Evolutionary conservation across 2,888 invertebrate genomes (phyloP).

Genomic region (Ceramica pisi): DNA sequence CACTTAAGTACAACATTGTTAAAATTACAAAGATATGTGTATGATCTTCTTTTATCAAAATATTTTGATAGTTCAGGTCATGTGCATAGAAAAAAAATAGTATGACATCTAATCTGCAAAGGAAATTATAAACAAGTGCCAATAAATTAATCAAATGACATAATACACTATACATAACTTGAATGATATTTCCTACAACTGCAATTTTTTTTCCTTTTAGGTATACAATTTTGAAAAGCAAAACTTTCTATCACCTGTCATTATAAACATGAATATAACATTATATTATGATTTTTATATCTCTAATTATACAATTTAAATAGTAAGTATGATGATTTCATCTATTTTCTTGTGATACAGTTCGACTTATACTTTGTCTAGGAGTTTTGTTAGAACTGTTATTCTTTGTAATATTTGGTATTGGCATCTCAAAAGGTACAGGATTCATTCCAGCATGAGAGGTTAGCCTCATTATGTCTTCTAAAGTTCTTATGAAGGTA

Average conservation of each 20-base stretch:
- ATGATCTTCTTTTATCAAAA: background rate
- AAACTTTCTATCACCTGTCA: conserved; percentile 25
- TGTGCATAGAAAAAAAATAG: background rate
- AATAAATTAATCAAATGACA: conserved; percentile 9
- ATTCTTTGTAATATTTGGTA: conserved; percentile 77
- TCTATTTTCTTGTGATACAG: conserved; percentile 88
- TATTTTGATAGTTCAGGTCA: background rate
- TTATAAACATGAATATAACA: conserved; percentile 44
- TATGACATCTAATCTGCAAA: background rate
- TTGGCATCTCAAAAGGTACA: conserved; percentile 80
- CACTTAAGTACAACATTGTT: conserved; percentile 30
- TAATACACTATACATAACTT: background rate
- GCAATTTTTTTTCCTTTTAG: background rate
- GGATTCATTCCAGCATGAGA: conserved; percentile 75
- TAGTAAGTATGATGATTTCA: conserved; percentile 71
- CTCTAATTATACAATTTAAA: conserved; percentile 3
- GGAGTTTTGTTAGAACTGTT: conserved; percentile 75
- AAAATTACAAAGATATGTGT: conserved; percentile 34
- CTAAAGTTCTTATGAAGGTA: conserved; percentile 95
- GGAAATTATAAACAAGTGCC: background rate
- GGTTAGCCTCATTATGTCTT: conserved; percentile 94
- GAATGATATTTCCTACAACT: background rate
- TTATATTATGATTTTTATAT: conserved; percentile 43
- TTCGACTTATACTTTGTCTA: conserved; percentile 81
- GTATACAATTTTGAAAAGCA: conserved; percentile 28